Conservation (phyloP, 2,797 vertebrate species). For the Alectoris magna region DNA sequence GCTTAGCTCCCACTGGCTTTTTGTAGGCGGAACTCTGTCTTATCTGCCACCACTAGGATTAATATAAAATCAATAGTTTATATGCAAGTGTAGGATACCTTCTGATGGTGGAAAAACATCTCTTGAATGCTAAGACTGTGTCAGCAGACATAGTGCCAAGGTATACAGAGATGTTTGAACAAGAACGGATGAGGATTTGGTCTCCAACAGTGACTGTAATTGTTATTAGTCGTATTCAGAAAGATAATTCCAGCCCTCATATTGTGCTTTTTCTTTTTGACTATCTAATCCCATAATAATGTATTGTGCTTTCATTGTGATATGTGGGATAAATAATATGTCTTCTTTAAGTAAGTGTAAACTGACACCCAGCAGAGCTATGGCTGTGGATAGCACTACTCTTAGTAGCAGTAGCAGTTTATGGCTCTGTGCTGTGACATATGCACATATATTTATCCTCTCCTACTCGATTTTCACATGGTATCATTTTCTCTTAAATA, state of each 20-base stretch:
- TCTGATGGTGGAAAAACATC: neutral
- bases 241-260: neutral
- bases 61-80: neutral
- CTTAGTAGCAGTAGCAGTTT: neutral
- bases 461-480: neutral
- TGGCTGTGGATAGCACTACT: neutral
- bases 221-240: neutral
- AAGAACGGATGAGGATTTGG: neutral
- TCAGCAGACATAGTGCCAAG: neutral
- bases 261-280: neutral
- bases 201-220: neutral
- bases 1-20: neutral
- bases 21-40: neutral
- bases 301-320: neutral
- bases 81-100: neutral
- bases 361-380: neutral
- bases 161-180: neutral
- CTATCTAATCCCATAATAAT: neutral
- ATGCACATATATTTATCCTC: neutral
- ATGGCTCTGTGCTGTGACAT: neutral
- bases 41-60: neutral
- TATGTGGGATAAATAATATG: neutral
- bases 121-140: neutral
- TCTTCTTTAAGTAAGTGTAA: neutral
- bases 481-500: neutral